Evolutionary conservation across 2,797 vertebrate species (phyloP).

Genomic region (Phoxinus dragarum): DNA sequence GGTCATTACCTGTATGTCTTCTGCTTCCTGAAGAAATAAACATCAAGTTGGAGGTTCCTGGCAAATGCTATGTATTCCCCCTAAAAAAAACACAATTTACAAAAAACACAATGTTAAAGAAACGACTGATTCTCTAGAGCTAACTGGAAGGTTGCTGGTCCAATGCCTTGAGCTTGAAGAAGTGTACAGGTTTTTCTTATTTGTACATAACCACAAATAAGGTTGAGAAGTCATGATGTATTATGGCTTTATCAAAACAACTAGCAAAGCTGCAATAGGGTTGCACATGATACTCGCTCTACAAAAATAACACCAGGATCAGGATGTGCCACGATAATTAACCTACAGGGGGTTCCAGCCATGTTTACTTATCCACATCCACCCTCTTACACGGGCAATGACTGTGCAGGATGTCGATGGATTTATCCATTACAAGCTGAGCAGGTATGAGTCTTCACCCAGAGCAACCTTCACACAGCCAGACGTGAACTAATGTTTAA

Average conservation of each 20-base stretch:
- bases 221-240: slow-evolving; percentile 12
- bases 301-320: slow-evolving; percentile 19
- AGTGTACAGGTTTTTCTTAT: neutral
- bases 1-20: slow-evolving; percentile 82
- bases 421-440: slow-evolving; percentile 14
- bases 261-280: neutral
- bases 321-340: slow-evolving; percentile 35
- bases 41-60: slow-evolving; percentile 76
- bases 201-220: neutral
- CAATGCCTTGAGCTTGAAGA: neutral
- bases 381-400: neutral
- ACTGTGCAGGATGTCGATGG: neutral
- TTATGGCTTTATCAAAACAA: slow-evolving; percentile 39
- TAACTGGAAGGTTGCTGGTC: neutral
- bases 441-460: neutral
- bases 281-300: neutral
- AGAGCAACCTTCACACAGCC: slow-evolving; percentile 6
- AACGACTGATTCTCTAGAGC: neutral
- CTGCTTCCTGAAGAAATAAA: slow-evolving; percentile 90
- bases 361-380: slow-evolving; percentile 22
- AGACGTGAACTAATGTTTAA: slow-evolving; percentile 24
- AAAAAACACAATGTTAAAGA: neutral
- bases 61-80: slow-evolving; percentile 86
- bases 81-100: slow-evolving; percentile 67
- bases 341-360: slow-evolving; percentile 7